Base-by-base conservation (phyloP, 1,140 invertebrate genomes). In the Drosophila neocordata region DNA sequence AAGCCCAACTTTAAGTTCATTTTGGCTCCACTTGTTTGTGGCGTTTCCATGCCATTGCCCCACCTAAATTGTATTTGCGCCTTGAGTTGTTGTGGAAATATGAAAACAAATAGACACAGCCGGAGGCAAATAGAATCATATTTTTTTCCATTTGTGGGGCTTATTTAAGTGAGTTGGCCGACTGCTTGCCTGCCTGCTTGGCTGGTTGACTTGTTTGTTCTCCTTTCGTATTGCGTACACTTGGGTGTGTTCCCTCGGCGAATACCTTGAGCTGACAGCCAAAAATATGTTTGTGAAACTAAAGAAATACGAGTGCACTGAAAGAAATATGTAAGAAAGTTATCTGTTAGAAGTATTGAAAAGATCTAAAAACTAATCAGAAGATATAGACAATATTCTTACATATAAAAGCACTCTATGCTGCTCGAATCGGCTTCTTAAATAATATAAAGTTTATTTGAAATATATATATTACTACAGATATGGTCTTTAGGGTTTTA, bases 21-120 rank as follows among this genome's bases (percentile, higher is more conserved):
- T 31, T 31, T 6, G 27, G n/a, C 24, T 44, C 44, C 22, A 22
- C 37, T 64, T 59, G 59, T 67, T 73, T 77, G 48, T 41, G 38
- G 24, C 51, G 60, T 73, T 73, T 76, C 65, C 69, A 73, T 73
- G 73, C 65, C 73, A 76, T 73, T 64, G 38, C 56, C 69, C 62
- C 44, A 44, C 35, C 61, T 73, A 75, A 78, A 78, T 81, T 75
- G 41, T 75, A 69, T 72, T 71, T 74, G 60, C 57, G 73, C 53
- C 63, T 37, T 59, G 59, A 64, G 61, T 64, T 80, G 73, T n/a
- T n/a, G 68, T 65, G 15, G 57, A 80, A 79, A 66, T 78, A 55
- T 77, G 70, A 81, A 78, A 62, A 73, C 74, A 78, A 81, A 78
- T 71, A 85, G 67, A 69, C 66, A 66, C 71, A 41, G 72, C 60